Evolutionary conservation across 2,888 invertebrate species (phyloP).

Genomic region (Microctonus aethiopoides): DNA sequence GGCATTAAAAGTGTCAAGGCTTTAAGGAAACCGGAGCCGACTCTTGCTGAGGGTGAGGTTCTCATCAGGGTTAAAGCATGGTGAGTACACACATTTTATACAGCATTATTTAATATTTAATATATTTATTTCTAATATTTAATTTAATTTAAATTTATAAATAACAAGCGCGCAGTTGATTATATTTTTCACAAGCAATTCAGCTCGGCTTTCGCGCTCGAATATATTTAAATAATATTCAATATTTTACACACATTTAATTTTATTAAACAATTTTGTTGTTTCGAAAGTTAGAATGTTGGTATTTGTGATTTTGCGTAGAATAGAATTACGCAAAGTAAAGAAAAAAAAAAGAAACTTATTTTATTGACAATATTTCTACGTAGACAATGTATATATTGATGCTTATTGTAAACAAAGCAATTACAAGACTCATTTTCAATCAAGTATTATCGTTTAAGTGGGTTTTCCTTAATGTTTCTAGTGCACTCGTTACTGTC

Average conservation of each 20-base stretch:
- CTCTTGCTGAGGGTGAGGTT: conserved; percentile 79
- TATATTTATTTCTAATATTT: not conserved
- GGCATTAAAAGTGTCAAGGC: conserved; percentile 88
- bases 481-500: not conserved
- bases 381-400: not conserved
- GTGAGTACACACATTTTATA: conserved; percentile 70
- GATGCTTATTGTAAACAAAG: not conserved
- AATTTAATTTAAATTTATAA: no score
- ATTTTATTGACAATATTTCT: not conserved
- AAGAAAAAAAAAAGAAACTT: no score
- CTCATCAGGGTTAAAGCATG: conserved; percentile 87
- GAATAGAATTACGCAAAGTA: no score
- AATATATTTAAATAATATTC: not conserved
- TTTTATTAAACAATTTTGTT: no score
- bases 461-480: not conserved
- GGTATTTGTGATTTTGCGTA: no score
- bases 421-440: not conserved
- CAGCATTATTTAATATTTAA: conserved; percentile 6
- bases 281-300: no score
- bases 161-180: not conserved
- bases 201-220: not conserved
- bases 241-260: no score
- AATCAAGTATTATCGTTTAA: not conserved
- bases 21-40: conserved; percentile 82
- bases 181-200: not conserved